These are phyloP conservation scores for Byasa hedistus DNA, from an alignment of 2,888 invertebrate genomes.

Conservation along the genomic window DNA sequence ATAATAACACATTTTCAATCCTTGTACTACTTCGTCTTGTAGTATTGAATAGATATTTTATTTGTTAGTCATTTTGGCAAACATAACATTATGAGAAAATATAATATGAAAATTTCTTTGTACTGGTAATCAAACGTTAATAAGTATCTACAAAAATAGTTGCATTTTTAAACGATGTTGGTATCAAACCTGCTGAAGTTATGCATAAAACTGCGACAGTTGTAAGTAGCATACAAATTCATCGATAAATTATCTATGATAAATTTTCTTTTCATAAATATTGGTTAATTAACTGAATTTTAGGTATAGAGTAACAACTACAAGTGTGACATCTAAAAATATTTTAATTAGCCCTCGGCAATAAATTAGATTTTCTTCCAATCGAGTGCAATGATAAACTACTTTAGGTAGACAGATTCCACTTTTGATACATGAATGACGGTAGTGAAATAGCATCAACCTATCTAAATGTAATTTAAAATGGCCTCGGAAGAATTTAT, in stretches of 20 bases:
- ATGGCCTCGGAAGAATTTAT: slow-evolving; percentile 61
- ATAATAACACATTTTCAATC: slow-evolving; percentile 19
- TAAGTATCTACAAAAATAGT: slow-evolving; percentile 79
- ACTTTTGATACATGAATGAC: slow-evolving; percentile 20
- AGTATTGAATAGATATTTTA: slow-evolving; percentile 54
- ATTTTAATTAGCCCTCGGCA: slow-evolving; percentile 57
- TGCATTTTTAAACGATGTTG: slow-evolving; percentile 67
- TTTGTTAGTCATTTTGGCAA: slow-evolving; percentile 60
- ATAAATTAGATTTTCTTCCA: slow-evolving; percentile 56
- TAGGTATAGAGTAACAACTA: slow-evolving; percentile 50
- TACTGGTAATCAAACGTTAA: slow-evolving; percentile 76
- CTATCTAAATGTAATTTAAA: slow-evolving; percentile 55
- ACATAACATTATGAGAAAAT: slow-evolving; percentile 75
- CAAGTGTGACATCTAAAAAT: slow-evolving; percentile 76
- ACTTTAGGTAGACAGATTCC: slow-evolving; percentile 46
- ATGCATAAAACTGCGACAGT: slow-evolving; percentile 41
- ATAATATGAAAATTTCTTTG: slow-evolving; percentile 69
- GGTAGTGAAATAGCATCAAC: slow-evolving; percentile 52
- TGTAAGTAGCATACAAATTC: slow-evolving; percentile 40
- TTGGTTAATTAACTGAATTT: slow-evolving; percentile 51
- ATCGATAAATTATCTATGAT: slow-evolving; percentile 54
- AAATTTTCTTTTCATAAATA: slow-evolving; percentile 49
- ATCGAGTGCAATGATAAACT: slow-evolving; percentile 59
- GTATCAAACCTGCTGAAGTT: slow-evolving; percentile 56
- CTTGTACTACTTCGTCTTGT: slow-evolving; percentile 52